phyloP scores from a whole-genome alignment of 2,888 invertebrate species.

The Falcaria lacertinaria region DNA sequence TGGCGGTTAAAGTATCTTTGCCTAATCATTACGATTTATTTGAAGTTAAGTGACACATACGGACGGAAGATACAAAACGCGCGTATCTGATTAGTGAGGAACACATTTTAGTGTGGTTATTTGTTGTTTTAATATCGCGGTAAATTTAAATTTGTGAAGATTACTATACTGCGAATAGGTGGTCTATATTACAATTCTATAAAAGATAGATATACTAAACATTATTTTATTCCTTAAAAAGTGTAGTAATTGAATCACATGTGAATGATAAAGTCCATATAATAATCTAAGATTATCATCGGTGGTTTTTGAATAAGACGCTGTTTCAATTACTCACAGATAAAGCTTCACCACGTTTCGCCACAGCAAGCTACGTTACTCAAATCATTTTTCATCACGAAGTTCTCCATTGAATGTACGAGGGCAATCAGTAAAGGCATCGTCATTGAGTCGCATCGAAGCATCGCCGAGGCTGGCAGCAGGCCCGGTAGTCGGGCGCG shows the following conservation, averaged over 20 bases:
- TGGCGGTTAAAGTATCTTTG: slow-evolving; percentile 22
- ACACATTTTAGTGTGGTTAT: slow-evolving; percentile 32
- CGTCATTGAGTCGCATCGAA: slow-evolving; percentile 72
- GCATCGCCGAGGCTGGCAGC: slow-evolving; percentile 61
- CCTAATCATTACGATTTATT: slow-evolving; percentile 24
- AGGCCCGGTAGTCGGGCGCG: slow-evolving; percentile 52
- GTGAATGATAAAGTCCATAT: slow-evolving; percentile 4
- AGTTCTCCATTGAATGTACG: slow-evolving; percentile 59
- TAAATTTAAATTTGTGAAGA: slow-evolving; percentile 27
- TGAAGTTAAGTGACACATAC: slow-evolving; percentile 30
- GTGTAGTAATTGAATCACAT: slow-evolving; percentile 8
- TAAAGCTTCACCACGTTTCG: slow-evolving; percentile 72
- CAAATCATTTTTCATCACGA: slow-evolving; percentile 59
- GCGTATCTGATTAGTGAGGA: slow-evolving; percentile 34
- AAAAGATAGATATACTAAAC: too few relatives aligned
- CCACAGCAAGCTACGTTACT: slow-evolving; percentile 72
- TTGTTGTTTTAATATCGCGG: slow-evolving; percentile 41
- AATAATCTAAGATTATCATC: too few relatives aligned
- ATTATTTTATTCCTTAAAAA: too few relatives aligned
- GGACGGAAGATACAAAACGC: slow-evolving; percentile 28
- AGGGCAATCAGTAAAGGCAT: slow-evolving; percentile 59
- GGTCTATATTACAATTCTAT: too few relatives aligned
- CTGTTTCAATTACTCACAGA: slow-evolving; percentile 21
- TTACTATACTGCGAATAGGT: too few relatives aligned
- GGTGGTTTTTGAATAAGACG: slow-evolving; percentile 7